phyloP scores from a whole-genome alignment of 2,888 invertebrate species.

The Sepiola atlantica region DNA sequence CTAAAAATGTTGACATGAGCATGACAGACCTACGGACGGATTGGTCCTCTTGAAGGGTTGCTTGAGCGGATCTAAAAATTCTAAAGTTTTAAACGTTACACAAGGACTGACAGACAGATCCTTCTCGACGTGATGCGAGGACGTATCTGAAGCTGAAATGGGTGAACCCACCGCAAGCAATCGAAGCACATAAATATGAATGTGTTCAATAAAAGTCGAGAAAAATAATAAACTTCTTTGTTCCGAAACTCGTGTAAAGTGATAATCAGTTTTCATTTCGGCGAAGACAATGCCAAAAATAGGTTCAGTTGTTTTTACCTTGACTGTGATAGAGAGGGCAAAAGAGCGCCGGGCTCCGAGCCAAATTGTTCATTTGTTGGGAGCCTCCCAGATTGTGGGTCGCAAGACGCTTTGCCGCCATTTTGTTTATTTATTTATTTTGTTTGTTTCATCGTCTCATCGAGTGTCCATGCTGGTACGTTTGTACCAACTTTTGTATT shows the following conservation, averaged over 20 bases:
- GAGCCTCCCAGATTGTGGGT: background rate
- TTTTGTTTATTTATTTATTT: background rate
- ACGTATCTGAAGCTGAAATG: no score
- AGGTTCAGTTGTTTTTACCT: background rate
- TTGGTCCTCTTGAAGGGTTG: no score
- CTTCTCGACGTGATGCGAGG: no score
- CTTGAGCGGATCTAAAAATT: no score
- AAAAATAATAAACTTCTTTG: background rate
- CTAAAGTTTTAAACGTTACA: no score
- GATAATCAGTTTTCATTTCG: background rate
- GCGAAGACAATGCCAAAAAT: background rate
- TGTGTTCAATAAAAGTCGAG: background rate
- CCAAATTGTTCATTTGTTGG: background rate
- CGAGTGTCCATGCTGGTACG: no score
- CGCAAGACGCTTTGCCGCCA: background rate
- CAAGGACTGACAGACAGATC: no score
- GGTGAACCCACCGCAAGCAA: background rate
- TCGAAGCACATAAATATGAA: background rate
- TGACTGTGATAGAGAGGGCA: background rate
- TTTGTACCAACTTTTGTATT: no score
- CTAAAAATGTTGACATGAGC: no score
- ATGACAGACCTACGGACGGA: no score
- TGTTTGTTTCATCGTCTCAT: background rate
- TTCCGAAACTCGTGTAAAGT: background rate
- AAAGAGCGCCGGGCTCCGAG: background rate